Percentiles rank a stretch among this genome's conserved stretches.
Evolutionary conservation across 2,888 invertebrate species (phyloP).

Genomic region (Nomada hirtipes): DNA sequence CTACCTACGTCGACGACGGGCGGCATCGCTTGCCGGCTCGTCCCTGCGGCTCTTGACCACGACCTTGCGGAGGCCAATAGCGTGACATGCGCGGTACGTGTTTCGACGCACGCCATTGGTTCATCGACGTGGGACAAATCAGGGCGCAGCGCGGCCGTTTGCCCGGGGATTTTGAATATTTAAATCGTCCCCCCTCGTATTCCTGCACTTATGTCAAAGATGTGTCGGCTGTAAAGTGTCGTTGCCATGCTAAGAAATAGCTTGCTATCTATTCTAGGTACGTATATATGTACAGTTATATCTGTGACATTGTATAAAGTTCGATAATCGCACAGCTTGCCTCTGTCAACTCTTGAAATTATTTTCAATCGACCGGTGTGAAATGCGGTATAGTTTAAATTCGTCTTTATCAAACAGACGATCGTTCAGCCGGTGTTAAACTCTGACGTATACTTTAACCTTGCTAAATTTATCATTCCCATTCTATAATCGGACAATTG

Average conservation of each 20-base stretch:
- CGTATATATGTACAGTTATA: too few relatives aligned
- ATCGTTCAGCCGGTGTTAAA: background rate
- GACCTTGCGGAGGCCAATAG: conserved; percentile 62
- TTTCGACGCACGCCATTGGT: conserved; percentile 43
- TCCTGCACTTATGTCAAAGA: background rate
- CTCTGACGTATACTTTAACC: conserved; percentile 7
- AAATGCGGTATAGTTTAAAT: background rate
- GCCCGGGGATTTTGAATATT: conserved; percentile 49
- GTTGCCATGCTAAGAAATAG: too few relatives aligned
- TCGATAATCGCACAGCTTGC: background rate
- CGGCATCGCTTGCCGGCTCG: conserved; percentile 66
- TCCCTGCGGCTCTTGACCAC: conserved; percentile 64
- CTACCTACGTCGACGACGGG: conserved; percentile 66
- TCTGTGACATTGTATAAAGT: background rate
- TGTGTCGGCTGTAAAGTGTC: too few relatives aligned
- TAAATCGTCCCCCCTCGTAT: conserved; percentile 11
- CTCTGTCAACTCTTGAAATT: background rate
- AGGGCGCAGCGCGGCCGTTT: background rate
- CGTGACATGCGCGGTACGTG: conserved; percentile 66
- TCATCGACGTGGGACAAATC: conserved; percentile 15
- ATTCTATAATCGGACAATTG: background rate
- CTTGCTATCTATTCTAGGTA: too few relatives aligned
- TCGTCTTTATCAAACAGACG: background rate
- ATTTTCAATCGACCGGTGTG: background rate
- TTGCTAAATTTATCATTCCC: background rate